A percentile compares a stretch with the other conserved stretches of the same genome.
Evolutionary conservation across 2,888 invertebrate genomes (phyloP).

Genomic region (Monochamus alternatus): DNA sequence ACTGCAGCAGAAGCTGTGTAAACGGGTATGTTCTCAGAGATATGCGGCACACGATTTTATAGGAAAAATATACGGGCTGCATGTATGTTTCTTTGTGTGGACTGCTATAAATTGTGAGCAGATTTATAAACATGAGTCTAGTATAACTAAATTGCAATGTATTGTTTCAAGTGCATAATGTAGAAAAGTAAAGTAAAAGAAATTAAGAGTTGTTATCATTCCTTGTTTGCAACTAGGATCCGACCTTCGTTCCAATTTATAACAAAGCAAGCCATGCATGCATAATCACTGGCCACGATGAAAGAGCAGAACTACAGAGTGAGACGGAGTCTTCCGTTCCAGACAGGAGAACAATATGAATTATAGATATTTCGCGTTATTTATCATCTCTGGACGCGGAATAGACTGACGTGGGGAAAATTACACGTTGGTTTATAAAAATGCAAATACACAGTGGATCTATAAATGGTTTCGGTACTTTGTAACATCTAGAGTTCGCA

Average conservation of each 20-base stretch:
- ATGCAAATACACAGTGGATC: no score
- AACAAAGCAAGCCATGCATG: conserved; percentile 31
- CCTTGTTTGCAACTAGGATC: conserved; percentile 1
- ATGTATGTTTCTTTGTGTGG: no score
- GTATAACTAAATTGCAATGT: no score
- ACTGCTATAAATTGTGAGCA: no score
- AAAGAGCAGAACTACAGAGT: conserved; percentile 13
- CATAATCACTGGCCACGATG: conserved; percentile 28
- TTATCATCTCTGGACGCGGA: conserved; percentile 19
- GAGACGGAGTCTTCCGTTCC: conserved; percentile 22
- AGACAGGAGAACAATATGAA: conserved; percentile 30
- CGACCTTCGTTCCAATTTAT: conserved; percentile 33
- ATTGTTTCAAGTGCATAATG: no score
- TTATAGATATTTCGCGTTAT: conserved; percentile 26
- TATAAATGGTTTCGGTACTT: no score
- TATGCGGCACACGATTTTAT: no score
- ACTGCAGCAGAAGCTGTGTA: no score
- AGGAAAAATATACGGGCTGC: no score
- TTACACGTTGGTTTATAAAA: neutral
- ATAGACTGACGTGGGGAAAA: neutral
- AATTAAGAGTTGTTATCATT: conserved; percentile 22
- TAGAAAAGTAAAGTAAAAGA: neutral
- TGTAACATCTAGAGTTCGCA: no score
- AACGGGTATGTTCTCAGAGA: no score
- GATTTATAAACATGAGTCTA: no score